Percentiles rank a stretch among this genome's conserved stretches.
Conservation (phyloP, 2,113 vertebrate species). For the Monopterus albus region DNA sequence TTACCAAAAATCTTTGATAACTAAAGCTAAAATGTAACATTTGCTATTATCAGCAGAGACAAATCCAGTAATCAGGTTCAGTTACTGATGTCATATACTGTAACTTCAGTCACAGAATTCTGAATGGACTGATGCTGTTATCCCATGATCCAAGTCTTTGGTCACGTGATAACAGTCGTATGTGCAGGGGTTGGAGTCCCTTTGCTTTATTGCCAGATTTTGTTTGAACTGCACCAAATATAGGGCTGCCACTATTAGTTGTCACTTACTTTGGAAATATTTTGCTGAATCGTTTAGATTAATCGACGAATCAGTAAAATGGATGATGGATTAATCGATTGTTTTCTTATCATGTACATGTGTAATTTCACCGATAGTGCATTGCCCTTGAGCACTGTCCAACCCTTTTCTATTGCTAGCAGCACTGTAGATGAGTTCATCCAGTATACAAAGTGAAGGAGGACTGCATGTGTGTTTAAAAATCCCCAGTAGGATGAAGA, state of each 20-base stretch:
- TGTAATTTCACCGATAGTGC: neutral
- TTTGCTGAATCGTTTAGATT: too few relatives aligned
- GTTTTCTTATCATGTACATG: neutral
- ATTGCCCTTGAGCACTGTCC: neutral
- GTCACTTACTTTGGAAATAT: too few relatives aligned
- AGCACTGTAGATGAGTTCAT: neutral
- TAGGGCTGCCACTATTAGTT: too few relatives aligned
- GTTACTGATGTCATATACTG: too few relatives aligned
- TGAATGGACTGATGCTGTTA: neutral
- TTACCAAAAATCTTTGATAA: too few relatives aligned
- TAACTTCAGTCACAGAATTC: neutral
- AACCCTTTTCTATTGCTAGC: slow-evolving; percentile 10
- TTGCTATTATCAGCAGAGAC: too few relatives aligned
- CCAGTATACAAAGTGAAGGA: slow-evolving; percentile 11
- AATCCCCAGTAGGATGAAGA: slow-evolving; percentile 13
- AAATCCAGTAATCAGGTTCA: too few relatives aligned
- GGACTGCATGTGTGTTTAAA: neutral
- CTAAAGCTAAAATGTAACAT: too few relatives aligned
- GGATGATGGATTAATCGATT: too few relatives aligned
- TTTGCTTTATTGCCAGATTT: neutral
- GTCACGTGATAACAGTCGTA: neutral
- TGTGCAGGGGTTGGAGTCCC: neutral
- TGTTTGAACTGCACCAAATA: neutral
- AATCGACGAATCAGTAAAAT: too few relatives aligned
- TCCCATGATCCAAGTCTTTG: neutral